Percentiles rank a stretch among this genome's conserved stretches.
phyloP scores from a whole-genome alignment of 1,140 invertebrate genomes.

The Akabosia matsudoensis region DNA sequence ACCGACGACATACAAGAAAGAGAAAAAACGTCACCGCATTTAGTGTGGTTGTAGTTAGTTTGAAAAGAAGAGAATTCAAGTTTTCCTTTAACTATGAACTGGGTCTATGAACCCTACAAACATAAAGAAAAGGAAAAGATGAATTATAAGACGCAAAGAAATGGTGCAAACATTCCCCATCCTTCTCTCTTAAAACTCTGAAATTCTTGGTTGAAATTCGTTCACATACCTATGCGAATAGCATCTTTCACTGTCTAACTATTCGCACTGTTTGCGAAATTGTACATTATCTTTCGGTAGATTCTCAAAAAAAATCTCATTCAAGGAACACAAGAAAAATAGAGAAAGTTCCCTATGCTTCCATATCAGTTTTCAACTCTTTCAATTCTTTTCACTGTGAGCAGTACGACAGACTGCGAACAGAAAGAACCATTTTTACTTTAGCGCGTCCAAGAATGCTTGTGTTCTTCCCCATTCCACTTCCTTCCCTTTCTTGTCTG shows the following conservation, averaged over 20 bases:
- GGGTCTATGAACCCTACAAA: neutral
- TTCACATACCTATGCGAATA: neutral
- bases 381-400: neutral
- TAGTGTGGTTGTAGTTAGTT: neutral
- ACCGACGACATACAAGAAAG: neutral
- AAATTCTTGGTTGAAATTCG: neutral
- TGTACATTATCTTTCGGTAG: constrained; percentile 12
- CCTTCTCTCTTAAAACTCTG: too few species aligned
- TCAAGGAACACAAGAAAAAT: neutral
- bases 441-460: neutral
- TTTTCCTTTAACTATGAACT: constrained; percentile 13
- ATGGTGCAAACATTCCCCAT: neutral
- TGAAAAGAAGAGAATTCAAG: constrained; percentile 3
- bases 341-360: constrained; percentile 5
- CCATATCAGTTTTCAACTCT: neutral
- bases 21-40: neutral
- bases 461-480: too few species aligned
- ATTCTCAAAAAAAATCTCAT: neutral
- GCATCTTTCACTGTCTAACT: neutral
- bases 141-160: neutral
- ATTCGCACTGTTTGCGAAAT: constrained; percentile 9
- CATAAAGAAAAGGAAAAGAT: neutral
- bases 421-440: neutral
- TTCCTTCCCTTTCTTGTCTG: too few species aligned
- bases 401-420: neutral